A percentile compares a stretch with the other conserved stretches of the same genome.
Conservation (phyloP, 2,113 vertebrate genomes). For the Apteryx owenii region DNA sequence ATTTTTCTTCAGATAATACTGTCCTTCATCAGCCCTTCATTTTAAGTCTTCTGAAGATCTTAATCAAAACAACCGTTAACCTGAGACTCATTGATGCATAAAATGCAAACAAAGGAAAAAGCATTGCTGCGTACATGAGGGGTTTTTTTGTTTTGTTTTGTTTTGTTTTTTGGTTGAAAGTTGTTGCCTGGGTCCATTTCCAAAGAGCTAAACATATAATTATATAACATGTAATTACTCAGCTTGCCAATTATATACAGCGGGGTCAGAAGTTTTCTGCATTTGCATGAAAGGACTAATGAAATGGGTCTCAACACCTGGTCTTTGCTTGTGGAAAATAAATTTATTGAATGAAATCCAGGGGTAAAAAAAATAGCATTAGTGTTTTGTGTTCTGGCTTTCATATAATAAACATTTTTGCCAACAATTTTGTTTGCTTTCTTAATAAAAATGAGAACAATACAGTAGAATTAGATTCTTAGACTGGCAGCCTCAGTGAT, state of each 20-base stretch:
- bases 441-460: background rate
- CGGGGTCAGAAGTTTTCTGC: slow-evolving; percentile 3
- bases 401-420: background rate
- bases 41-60: background rate
- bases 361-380: background rate
- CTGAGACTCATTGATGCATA: background rate
- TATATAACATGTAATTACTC: slow-evolving; percentile 63
- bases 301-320: slow-evolving; percentile 56
- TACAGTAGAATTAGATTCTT: background rate
- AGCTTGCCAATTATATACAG: slow-evolving; percentile 41
- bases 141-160: background rate
- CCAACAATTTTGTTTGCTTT: background rate
- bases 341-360: slow-evolving; percentile 43
- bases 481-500: background rate
- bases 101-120: background rate
- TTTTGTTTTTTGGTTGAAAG: background rate
- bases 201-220: slow-evolving; percentile 56
- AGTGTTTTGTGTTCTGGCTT: background rate
- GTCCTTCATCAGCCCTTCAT: background rate
- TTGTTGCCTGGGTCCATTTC: slow-evolving; percentile 36
- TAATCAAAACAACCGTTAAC: background rate
- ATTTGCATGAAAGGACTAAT: slow-evolving; percentile 49
- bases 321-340: slow-evolving; percentile 32
- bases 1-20: background rate
- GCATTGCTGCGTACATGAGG: background rate